Percentiles rank a stretch among this genome's conserved stretches.
Evolutionary conservation across 2,888 invertebrate genomes (phyloP).

Genomic region (Himalopsyche tibetana): DNA sequence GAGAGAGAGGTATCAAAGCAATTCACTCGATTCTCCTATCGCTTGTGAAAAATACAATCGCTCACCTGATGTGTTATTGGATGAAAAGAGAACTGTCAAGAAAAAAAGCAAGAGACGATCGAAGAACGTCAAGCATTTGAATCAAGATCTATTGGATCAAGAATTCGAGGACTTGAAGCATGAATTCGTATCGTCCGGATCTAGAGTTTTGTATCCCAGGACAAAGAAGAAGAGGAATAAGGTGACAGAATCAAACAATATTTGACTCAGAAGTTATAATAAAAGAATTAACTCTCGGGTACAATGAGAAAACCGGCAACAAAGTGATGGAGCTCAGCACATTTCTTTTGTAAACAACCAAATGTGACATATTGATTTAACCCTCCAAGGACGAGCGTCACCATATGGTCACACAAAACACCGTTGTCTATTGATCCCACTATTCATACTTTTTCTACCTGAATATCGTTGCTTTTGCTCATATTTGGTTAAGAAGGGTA

Average conservation of each 20-base stretch:
- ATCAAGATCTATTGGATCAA: conserved; percentile 50
- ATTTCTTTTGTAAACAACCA: no score
- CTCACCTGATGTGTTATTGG: conserved; percentile 15
- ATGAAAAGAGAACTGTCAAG: conserved; percentile 46
- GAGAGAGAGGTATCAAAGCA: conserved; percentile 72
- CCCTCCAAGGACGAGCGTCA: no score
- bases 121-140: conserved; percentile 13
- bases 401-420: no score
- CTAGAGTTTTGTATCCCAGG: conserved; percentile 37
- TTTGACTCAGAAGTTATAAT: no score
- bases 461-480: no score
- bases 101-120: conserved; percentile 51
- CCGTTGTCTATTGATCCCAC: no score
- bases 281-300: no score
- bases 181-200: conserved; percentile 53
- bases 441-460: no score
- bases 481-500: no score
- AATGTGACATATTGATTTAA: no score
- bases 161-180: conserved; percentile 59
- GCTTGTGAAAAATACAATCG: not conserved
- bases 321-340: no score
- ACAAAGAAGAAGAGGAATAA: conserved; percentile 28
- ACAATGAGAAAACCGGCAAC: no score
- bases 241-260: not conserved
- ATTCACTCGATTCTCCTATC: conserved; percentile 44